Conservation (phyloP, 1,140 invertebrate genomes). For the Cryptotermes secundus region DNA sequence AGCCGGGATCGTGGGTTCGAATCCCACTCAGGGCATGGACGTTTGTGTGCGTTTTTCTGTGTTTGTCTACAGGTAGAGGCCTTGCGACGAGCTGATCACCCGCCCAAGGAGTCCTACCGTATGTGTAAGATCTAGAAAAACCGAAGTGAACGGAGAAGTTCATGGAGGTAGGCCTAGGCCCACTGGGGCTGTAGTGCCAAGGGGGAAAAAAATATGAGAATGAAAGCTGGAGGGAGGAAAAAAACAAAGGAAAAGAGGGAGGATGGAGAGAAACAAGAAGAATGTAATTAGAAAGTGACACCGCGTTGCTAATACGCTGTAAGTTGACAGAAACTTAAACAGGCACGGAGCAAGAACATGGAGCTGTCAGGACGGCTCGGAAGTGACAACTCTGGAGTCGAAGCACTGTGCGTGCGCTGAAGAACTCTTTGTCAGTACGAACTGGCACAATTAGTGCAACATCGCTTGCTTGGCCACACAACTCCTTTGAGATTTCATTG, state of each 20-base stretch:
- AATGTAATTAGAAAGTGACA: neutral
- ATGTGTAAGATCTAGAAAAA: too few relatives aligned
- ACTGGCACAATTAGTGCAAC: conserved; percentile 9
- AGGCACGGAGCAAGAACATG: neutral
- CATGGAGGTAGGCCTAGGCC: neutral
- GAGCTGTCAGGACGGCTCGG: neutral
- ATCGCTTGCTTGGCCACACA: neutral
- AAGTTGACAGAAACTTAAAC: too few relatives aligned
- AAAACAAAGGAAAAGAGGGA: neutral
- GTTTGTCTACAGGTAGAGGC: too few relatives aligned
- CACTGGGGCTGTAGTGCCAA: too few relatives aligned
- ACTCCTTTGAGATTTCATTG: neutral
- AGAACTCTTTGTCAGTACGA: neutral
- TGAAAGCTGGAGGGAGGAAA: neutral
- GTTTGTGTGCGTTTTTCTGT: too few relatives aligned
- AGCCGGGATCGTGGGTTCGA: too few relatives aligned
- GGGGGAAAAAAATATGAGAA: neutral
- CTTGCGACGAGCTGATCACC: too few relatives aligned
- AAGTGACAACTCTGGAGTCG: neutral
- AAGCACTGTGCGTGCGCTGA: neutral
- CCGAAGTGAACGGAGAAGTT: neutral
- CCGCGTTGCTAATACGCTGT: too few relatives aligned
- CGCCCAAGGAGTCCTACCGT: too few relatives aligned
- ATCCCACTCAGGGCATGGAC: too few relatives aligned
- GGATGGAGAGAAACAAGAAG: neutral